Evolutionary conservation across 2,113 vertebrate genomes (phyloP), one percentile per base, ranked within the genome.

Genomic region (Nycticorax nycticorax): DNA sequence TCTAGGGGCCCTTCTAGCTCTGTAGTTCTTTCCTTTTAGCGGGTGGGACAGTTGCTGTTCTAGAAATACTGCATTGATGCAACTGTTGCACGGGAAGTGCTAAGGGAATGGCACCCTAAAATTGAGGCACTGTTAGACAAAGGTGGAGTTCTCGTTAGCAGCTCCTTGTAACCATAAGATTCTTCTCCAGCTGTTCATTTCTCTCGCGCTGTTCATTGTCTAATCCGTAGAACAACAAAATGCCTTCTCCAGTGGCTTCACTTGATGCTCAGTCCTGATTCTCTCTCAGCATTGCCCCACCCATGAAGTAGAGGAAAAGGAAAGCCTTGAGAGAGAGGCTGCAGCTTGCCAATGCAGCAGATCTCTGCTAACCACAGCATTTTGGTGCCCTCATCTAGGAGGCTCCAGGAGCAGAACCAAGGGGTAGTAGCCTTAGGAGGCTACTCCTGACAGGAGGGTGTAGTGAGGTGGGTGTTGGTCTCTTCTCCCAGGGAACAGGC

Each of bases 161-260:
- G 7, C 20, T 83, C 22, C 15, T 69, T 43, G n/a, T 35, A 41
- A 89, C 13, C 10, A 4, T 21, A 28, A 50, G 3, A 5, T 47
- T n/a, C 7, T 75, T 88, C 39, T 81, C 50, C 35, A 53, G 32
- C 35, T 76, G 8, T 59, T 80, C 3, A 6, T 12, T 12, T 35
- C 48, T 89, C 19, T 5, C 39, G 17, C 0, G 0, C 15, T 67
- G 4, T 30, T 47, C 4, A 22, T 11, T 67, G 53, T 24, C 11
- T 62, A 12, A 39, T 48, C 59, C 47, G 23, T 50, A 68, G 26
- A 59, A 68, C 12, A 67, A 67, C 16, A 63, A 76, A 55, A 37
- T 23, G 9, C 45, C 8, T 56, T 37, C 17, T 62, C 45, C 15
- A 6, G 1, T 17, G 27, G 24, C 28, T 80, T 80, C 26, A 2